Percentiles rank a stretch among this genome's conserved stretches.
These are phyloP conservation scores for Oxygymnocypris stewartii DNA, from an alignment of 2,113 vertebrate species.

Conservation along the genomic window DNA sequence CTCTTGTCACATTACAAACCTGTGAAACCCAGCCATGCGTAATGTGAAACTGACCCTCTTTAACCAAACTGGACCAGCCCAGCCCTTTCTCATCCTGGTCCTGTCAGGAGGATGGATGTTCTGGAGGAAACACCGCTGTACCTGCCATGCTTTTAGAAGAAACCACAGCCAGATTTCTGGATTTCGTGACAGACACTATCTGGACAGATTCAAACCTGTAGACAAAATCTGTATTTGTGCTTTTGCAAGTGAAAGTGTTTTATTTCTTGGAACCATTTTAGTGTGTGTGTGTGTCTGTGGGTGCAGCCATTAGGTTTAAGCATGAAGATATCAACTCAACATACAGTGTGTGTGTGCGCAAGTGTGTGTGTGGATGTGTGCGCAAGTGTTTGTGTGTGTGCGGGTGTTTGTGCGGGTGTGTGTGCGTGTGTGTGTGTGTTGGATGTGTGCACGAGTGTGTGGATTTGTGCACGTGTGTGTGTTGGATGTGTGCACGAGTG, in stretches of 20 bases:
- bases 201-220: neutral
- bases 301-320: no score
- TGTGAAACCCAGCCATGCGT: slow-evolving; percentile 51
- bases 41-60: slow-evolving; percentile 55
- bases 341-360: neutral
- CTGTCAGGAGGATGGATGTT: slow-evolving; percentile 48
- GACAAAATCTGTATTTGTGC: neutral
- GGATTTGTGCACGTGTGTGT: no score
- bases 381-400: neutral
- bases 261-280: neutral
- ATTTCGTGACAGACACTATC: neutral
- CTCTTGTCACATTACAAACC: slow-evolving; percentile 22
- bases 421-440: neutral
- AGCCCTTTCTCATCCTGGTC: slow-evolving; percentile 53
- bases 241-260: neutral
- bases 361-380: neutral
- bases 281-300: neutral
- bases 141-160: neutral
- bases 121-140: neutral
- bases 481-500: no score
- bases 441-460: no score
- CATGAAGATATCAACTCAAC: no score
- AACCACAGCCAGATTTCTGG: slow-evolving; percentile 35
- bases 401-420: neutral
- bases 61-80: slow-evolving; percentile 40